phyloP scores from a whole-genome alignment of 2,888 invertebrate genomes.

The Mantis religiosa region DNA sequence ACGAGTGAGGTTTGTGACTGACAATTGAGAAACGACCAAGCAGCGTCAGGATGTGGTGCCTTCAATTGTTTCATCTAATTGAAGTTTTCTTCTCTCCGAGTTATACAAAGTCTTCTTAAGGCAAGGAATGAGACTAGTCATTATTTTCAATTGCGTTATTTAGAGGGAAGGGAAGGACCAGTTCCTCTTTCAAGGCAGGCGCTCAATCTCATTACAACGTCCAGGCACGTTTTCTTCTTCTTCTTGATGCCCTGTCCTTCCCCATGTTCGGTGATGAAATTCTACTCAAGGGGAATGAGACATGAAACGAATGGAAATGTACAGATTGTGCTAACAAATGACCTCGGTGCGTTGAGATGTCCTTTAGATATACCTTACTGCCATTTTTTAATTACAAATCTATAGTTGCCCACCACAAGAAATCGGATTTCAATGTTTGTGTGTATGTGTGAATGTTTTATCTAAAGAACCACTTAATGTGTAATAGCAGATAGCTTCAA shows the following conservation, averaged over 20 bases:
- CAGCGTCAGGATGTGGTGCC: neutral
- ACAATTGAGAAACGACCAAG: neutral
- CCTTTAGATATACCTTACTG: too few species aligned
- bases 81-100: neutral
- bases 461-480: too few species aligned
- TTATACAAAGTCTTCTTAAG: neutral
- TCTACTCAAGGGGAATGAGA: neutral
- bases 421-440: too few species aligned
- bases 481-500: too few species aligned
- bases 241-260: neutral
- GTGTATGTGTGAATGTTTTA: too few species aligned
- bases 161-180: neutral
- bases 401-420: too few species aligned
- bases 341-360: too few species aligned
- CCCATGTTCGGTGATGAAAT: slow-evolving; percentile 4
- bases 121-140: neutral
- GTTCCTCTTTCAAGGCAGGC: neutral
- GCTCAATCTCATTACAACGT: slow-evolving; percentile 3
- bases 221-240: neutral
- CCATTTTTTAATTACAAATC: too few species aligned
- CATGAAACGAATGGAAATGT: slow-evolving; percentile 4
- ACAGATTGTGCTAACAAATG: neutral
- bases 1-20: neutral
- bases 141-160: slow-evolving; percentile 10
- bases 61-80: neutral